Conservation (phyloP, 2,797 vertebrate species). For the Petrocephalus sullivani region DNA sequence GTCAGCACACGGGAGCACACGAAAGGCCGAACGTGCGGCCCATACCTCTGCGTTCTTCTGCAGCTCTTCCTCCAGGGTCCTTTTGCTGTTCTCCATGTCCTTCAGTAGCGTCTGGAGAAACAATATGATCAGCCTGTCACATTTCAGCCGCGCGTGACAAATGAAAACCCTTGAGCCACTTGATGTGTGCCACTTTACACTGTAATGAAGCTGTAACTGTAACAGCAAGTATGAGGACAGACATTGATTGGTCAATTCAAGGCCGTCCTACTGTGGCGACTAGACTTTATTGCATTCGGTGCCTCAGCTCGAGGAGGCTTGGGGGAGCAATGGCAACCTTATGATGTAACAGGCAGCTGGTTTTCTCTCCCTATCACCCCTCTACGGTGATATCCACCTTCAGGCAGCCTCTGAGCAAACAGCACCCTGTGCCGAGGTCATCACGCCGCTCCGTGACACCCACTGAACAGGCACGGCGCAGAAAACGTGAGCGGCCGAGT, state of each 20-base stretch:
- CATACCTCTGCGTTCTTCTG: conserved; percentile 74
- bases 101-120: conserved; percentile 65
- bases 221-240: neutral
- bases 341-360: neutral
- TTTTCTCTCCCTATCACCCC: neutral
- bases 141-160: neutral
- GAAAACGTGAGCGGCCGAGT: neutral
- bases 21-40: neutral
- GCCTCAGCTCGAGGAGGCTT: neutral
- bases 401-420: neutral
- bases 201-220: neutral
- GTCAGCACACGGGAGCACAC: neutral
- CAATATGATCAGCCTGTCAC: neutral
- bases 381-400: neutral
- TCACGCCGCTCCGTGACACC: neutral
- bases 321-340: neutral
- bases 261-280: neutral
- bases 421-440: neutral
- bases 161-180: neutral
- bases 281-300: neutral
- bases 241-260: neutral
- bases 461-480: neutral
- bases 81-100: conserved; percentile 76
- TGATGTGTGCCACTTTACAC: neutral
- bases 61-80: conserved; percentile 72